phyloP scores from a whole-genome alignment of 2,113 vertebrate species.

The Pimephales promelas region DNA sequence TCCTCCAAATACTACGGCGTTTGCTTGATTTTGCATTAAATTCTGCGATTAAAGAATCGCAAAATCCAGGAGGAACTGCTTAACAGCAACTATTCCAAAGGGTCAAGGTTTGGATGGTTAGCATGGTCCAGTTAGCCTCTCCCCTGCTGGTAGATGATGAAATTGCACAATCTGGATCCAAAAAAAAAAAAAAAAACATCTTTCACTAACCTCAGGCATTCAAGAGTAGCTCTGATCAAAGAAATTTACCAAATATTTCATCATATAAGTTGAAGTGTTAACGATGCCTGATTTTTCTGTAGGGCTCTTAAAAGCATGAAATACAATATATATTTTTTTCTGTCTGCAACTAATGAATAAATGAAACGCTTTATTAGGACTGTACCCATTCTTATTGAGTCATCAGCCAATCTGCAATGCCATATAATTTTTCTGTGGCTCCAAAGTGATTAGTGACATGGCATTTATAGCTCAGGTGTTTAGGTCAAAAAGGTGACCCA shows the following conservation, averaged over 20 bases:
- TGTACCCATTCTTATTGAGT: background rate
- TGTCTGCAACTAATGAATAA: background rate
- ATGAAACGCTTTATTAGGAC: background rate
- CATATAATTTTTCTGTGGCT: background rate
- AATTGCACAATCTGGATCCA: background rate
- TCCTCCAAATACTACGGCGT: no score
- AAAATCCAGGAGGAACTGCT: no score
- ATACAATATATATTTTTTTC: background rate
- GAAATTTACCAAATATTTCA: background rate
- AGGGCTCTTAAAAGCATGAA: background rate
- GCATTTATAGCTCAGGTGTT: background rate
- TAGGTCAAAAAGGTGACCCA: background rate
- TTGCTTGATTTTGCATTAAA: no score
- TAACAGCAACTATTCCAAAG: background rate
- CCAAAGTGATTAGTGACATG: background rate
- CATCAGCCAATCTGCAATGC: background rate
- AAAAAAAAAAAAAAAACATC: background rate
- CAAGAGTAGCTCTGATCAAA: background rate
- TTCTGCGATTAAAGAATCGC: no score
- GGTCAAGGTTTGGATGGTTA: background rate
- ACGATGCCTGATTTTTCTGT: background rate
- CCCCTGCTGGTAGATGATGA: background rate
- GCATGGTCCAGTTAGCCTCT: background rate
- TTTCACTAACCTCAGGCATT: background rate
- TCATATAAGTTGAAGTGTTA: background rate